Base-by-base conservation (phyloP, 2,797 vertebrate species). In the Xenentodon cancila region DNA sequence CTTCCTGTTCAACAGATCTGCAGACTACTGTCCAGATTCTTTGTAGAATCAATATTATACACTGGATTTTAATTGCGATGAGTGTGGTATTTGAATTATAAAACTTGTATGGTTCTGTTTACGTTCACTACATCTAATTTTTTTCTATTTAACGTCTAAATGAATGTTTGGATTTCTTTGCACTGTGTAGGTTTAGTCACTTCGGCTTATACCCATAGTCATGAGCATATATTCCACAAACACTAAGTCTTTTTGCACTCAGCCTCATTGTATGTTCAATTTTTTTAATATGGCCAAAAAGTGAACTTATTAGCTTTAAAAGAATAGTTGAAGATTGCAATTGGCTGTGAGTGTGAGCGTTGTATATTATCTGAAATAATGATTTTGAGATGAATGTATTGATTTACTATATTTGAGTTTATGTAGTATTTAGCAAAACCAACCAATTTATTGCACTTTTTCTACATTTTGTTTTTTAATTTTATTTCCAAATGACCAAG, bases 51-150 rank as follows among this genome's bases (percentile, higher is more conserved):
- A 0, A 49, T 9, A 65, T 25, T 55, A 62, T 54, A 9, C 60
- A 54, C 54, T 60, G 52, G 18, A 63, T 57, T 64, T 52, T 69
- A 7, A 70, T 49, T 49, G 2, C 51, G 5, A 50, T 34, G 18
- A 13, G 20, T 16, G 55, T 30, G 7, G 56, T 50, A 42, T 40
- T 48, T 67, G 18, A 5, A 51, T n/a, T 47, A 4, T 60, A 54
- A 49, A 59, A 62, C 57, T n/a, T 57, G 20, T 9, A 37, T 37
- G 34, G 7, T 37, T 11, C 34, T 5, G 9, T 37, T 13, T 37
- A 5, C 11, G 2, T 32, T 37, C 34, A 37, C 9, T 11, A 37
- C 34, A 13, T 13, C 34, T 1, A 32, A 37, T 5, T 11, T 37
- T 32, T 25, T 2, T 32, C 32, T 37, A 1, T 37, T 37, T 13